Conservation (phyloP, 2,888 invertebrate species). For the Volucella bombylans region DNA sequence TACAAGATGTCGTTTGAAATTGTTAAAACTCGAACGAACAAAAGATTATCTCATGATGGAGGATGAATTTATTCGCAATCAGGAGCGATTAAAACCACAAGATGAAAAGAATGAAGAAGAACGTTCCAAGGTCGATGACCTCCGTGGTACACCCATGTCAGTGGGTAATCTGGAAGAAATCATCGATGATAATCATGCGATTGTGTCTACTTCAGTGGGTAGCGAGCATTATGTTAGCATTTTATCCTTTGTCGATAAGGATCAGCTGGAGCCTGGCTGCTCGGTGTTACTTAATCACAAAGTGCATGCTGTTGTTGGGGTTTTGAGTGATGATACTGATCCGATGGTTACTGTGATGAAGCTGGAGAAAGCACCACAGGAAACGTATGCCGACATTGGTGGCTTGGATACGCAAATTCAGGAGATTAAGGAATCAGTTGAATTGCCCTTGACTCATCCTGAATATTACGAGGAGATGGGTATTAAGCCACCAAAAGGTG, state of each 20-base stretch:
- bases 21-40: constrained; percentile 97
- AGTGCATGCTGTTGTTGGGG: constrained; percentile 99
- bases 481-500: constrained; percentile 99
- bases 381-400: constrained; percentile 99
- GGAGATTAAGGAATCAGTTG: constrained; percentile 99
- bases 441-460: constrained; percentile 98
- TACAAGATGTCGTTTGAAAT: constrained; percentile 96
- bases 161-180: constrained; percentile 99
- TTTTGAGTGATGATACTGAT: constrained; percentile 99
- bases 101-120: constrained; percentile 99
- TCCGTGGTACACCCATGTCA: constrained; percentile 99
- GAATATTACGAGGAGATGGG: constrained; percentile 99
- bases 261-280: constrained; percentile 99
- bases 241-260: constrained; percentile 99
- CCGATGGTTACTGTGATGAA: constrained; percentile 99
- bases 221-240: constrained; percentile 99
- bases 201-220: constrained; percentile 99
- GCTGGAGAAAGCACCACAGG: constrained; percentile 99
- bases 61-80: constrained; percentile 99
- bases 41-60: constrained; percentile 99
- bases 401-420: constrained; percentile 98
- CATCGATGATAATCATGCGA: constrained; percentile 99
- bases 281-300: constrained; percentile 99
- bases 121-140: constrained; percentile 98
- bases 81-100: constrained; percentile 98